Conservation (phyloP, 2,888 invertebrate species). For the Portevinia maculata region DNA sequence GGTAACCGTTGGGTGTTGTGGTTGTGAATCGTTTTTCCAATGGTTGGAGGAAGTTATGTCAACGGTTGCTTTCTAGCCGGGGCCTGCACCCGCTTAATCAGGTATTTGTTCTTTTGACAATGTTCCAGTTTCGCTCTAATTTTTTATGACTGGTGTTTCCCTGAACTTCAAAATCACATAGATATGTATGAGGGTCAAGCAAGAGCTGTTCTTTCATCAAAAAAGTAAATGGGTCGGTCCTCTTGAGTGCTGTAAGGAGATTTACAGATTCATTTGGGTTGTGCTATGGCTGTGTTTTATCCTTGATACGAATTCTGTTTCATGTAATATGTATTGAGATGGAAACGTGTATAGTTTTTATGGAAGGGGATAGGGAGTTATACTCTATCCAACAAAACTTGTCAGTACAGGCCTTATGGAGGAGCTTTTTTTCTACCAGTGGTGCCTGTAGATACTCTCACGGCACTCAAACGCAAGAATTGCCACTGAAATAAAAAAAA, state of each 20-base stretch:
- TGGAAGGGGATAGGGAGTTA: too few species aligned
- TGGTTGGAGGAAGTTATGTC: background rate
- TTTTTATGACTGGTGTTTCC: conserved; percentile 41
- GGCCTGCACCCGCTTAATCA: too few species aligned
- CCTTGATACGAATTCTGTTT: conserved; percentile 57
- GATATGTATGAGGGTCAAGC: conserved; percentile 63
- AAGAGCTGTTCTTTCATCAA: conserved; percentile 56
- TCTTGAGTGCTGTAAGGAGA: conserved; percentile 52
- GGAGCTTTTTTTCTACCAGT: too few species aligned
- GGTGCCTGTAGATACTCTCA: too few species aligned
- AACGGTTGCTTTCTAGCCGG: background rate
- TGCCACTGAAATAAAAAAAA: too few species aligned
- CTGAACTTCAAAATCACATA: conserved; percentile 69
- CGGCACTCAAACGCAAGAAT: too few species aligned
- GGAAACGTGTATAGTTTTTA: too few species aligned
- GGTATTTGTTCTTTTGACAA: conserved; percentile 57
- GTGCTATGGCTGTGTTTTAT: conserved; percentile 16
- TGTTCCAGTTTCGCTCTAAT: conserved; percentile 34
- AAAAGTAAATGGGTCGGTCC: conserved; percentile 68
- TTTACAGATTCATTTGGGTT: conserved; percentile 21
- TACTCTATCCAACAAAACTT: too few species aligned
- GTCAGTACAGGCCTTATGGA: too few species aligned
- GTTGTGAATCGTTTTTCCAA: conserved; percentile 55
- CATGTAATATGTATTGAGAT: too few species aligned
- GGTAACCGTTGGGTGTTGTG: conserved; percentile 1